phyloP scores from a whole-genome alignment of 2,888 invertebrate genomes.

The Thecocarcelia acutangulata region DNA sequence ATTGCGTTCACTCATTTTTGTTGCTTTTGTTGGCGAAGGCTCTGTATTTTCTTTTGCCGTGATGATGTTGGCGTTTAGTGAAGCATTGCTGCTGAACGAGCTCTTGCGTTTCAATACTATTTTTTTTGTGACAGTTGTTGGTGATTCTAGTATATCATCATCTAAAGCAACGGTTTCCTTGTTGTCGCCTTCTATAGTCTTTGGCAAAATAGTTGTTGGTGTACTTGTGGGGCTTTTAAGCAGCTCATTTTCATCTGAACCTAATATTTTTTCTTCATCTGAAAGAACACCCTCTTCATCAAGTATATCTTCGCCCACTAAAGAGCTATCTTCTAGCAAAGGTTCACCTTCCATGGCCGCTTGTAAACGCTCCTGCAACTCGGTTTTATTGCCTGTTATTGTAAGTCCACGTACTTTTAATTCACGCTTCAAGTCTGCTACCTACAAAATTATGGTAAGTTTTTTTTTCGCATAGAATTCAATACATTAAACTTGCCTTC shows the following conservation, averaged over 20 bases:
- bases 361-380: conserved; percentile 89
- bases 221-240: conserved; percentile 77
- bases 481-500: conserved; percentile 75
- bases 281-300: conserved; percentile 81
- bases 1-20: conserved; percentile 77
- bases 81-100: conserved; percentile 70
- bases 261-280: conserved; percentile 78
- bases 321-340: conserved; percentile 81
- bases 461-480: background rate
- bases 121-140: conserved; percentile 73
- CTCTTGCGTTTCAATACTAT: conserved; percentile 78
- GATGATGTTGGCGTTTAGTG: conserved; percentile 39
- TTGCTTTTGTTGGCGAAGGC: conserved; percentile 84
- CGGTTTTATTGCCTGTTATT: conserved; percentile 90
- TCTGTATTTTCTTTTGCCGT: conserved; percentile 77
- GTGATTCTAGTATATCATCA: conserved; percentile 50
- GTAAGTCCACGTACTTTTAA: conserved; percentile 89
- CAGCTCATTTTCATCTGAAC: conserved; percentile 77
- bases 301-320: conserved; percentile 80
- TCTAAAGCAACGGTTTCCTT: conserved; percentile 37
- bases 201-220: conserved; percentile 71
- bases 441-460: conserved; percentile 82
- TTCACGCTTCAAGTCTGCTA: conserved; percentile 91
- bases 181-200: conserved; percentile 46
- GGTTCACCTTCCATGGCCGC: conserved; percentile 82